Base-by-base conservation (phyloP, 2,797 vertebrate species). In the Forpus xanthops region DNA sequence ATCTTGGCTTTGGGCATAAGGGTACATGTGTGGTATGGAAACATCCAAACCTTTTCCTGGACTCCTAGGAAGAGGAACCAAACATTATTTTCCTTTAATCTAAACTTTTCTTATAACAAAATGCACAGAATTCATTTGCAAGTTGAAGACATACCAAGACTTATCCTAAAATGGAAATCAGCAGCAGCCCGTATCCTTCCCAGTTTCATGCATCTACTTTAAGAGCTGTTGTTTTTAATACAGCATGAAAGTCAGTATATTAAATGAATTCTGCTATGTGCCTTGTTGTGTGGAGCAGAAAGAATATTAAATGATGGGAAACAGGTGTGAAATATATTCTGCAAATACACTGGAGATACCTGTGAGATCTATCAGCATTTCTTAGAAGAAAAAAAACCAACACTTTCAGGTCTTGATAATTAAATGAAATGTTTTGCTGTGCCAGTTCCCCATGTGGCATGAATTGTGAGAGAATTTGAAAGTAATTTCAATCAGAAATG, bases 301-400 rank as follows among this genome's bases (percentile, higher is more conserved):
- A 66, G 65, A 80, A 58, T 77, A 93, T 81, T 92, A 86, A 91
- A 93, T 42, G 47, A 81, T 77, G 77, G 93, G 89, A 93, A 97
- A 30, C 83, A 95, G 74, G 94, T 97, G 85, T 6, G 15, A 96
- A 97, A 72, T 91, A 52, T 25, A 33, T 95, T 96, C 80, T 87
- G 13, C 18, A 12, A 97, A 93, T 93, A 94, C 52, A 95, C 91
- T 86, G 86, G 70, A 93, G 91, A 91, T 52, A 24, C 87, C 92
- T 85, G 91, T 62, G 60, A 85, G 76, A 86, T 93, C 87, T 94
- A 53, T 80, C 74, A 82, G 25, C 37, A 89, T 61, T 67, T 78
- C 18, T 9, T 85, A 42, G 53, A 62, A 50, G 12, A 47, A 92
- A 88, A 85, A 84, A 58, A 28, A 52, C 16, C 53, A 64, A 58